Evolutionary conservation across 92 coral and sea anemone species (phyloP).

Genomic region (Epizoanthus ramosus): DNA sequence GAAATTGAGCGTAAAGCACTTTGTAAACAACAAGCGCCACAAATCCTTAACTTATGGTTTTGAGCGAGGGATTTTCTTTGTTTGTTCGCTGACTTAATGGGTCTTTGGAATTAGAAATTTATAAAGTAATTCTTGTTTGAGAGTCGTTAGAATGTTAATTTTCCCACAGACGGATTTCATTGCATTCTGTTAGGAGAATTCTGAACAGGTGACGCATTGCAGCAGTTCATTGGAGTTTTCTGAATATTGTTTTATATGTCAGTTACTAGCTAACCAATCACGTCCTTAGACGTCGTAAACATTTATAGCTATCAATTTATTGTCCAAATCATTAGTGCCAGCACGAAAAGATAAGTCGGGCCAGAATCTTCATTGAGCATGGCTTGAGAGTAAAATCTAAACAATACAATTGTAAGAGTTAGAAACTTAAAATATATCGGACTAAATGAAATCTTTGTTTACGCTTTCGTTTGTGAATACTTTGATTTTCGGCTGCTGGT

Average conservation of each 20-base stretch:
- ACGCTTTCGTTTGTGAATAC: too few species aligned
- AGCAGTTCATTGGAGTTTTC: background rate
- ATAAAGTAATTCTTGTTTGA: background rate
- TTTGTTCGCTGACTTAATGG: too few species aligned
- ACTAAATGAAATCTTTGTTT: too few species aligned
- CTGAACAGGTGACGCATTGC: slow-evolving; percentile 22
- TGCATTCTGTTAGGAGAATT: slow-evolving; percentile 13
- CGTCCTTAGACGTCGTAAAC: background rate
- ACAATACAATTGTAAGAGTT: too few species aligned
- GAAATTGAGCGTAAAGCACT: slow-evolving; percentile 1
- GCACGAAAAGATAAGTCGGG: background rate
- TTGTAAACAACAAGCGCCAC: background rate
- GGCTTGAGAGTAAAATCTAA: too few species aligned
- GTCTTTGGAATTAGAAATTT: too few species aligned
- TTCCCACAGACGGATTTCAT: slow-evolving; percentile 23
- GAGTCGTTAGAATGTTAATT: slow-evolving; percentile 21
- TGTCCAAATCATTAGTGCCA: too few species aligned
- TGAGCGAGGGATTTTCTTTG: background rate
- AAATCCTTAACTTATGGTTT: background rate
- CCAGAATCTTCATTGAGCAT: too few species aligned
- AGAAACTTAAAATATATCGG: too few species aligned
- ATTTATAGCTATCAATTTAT: background rate
- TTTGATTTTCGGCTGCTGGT: too few species aligned
- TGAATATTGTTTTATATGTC: slow-evolving; percentile 15
- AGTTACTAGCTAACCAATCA: slow-evolving; percentile 22